Evolutionary conservation across 2,888 invertebrate species (phyloP), one percentile per base, ranked within the genome.

Genomic region (Leptura quadrifasciata): DNA sequence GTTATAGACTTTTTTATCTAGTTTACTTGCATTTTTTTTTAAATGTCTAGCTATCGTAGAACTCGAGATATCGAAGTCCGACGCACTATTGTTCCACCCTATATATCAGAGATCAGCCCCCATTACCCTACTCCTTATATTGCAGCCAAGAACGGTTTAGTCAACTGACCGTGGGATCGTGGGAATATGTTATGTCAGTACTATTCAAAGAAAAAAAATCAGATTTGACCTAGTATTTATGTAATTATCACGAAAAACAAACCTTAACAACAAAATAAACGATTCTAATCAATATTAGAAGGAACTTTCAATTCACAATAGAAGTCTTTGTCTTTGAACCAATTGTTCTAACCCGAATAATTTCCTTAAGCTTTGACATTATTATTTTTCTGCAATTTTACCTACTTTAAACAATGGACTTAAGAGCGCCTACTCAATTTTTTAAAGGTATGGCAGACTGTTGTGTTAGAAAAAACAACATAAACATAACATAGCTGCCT

Each of bases 341-440:
- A 27, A 24, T 67, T 54, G 24, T 54, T 54, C 52, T 64, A 67
- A 67, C 27, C n/a, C 54, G 54, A 67, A 52, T 67, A 15, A 21
- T 54, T 47, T 67, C 54, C 27, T 67, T 4, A 54, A 24, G 8
- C 47, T 47, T 52, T 24, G 20, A 47, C 64, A 47, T 21, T 12
- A 47, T 55, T 31, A 20, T 18, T 20, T 63, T 18, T 0, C 18
- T 31, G 63, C 63, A 63, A 63, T 31, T 31, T 5, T 31, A 31
- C 39, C 63, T 63, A 20, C 63, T 31, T 35, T 35, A 65, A 65
- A 65, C 65, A 65, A 65, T 65, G 20, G 52, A 4, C 18, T 21
- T 65, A 18, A 47, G 24, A 65, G 15, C 47, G 21, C 15, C 47
- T 31, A 24, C 15, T 10, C 21, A 15, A 20, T 39, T 8, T 64